phyloP scores from a whole-genome alignment of 2,113 vertebrate species.

The Megaleporinus macrocephalus region DNA sequence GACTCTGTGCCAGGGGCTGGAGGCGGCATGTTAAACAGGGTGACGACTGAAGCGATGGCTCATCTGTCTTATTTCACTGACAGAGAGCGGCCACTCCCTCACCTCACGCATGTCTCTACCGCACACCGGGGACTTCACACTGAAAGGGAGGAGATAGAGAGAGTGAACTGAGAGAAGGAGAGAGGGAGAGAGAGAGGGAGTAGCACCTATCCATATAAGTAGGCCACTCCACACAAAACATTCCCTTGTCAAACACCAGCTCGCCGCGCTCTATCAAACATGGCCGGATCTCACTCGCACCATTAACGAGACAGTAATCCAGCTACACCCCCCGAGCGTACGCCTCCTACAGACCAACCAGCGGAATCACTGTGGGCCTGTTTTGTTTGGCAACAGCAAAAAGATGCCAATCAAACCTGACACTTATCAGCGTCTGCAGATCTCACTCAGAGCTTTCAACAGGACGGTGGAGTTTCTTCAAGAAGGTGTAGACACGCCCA shows the following conservation, averaged over 20 bases:
- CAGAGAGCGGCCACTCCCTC: slow-evolving; percentile 44
- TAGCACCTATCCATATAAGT: background rate
- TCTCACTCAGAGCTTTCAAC: too few species aligned
- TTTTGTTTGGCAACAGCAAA: background rate
- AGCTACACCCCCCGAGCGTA: background rate
- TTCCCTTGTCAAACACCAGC: slow-evolving; percentile 7
- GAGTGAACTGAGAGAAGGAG: background rate
- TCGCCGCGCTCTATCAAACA: background rate
- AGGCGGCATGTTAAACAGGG: slow-evolving; percentile 58
- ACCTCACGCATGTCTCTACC: slow-evolving; percentile 26
- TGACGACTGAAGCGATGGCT: slow-evolving; percentile 65
- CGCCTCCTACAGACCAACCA: background rate
- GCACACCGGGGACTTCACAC: slow-evolving; percentile 5
- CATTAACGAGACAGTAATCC: background rate
- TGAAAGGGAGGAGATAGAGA: background rate
- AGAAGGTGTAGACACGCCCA: too few species aligned
- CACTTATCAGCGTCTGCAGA: too few species aligned
- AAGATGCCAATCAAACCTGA: background rate
- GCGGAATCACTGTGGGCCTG: background rate
- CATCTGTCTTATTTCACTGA: slow-evolving; percentile 62
- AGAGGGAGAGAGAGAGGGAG: background rate
- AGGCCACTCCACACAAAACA: background rate
- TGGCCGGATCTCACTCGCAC: background rate
- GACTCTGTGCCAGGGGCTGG: slow-evolving; percentile 51
- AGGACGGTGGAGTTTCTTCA: too few species aligned